Percentiles rank a stretch among this genome's conserved stretches.
Evolutionary conservation across 1,140 invertebrate genomes (phyloP).

Genomic region (Tetranychus urticae): DNA sequence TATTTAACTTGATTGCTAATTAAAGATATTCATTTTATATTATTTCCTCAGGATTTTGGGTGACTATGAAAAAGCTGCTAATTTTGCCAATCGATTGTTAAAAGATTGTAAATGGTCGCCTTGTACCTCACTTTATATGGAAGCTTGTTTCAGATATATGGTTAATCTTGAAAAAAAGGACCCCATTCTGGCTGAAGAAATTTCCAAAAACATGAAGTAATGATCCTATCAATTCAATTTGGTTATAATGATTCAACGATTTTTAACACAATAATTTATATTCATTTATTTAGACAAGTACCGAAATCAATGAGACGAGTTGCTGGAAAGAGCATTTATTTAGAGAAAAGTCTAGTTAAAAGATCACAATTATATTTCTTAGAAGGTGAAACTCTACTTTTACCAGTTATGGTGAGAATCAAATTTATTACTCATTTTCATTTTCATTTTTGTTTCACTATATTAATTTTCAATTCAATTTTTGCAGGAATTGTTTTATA

Average conservation of each 20-base stretch:
- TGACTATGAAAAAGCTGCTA: slow-evolving; percentile 40
- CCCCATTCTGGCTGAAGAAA: slow-evolving; percentile 19
- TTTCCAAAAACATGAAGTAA: slow-evolving; percentile 26
- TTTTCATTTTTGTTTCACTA: too few species aligned
- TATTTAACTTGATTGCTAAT: background rate
- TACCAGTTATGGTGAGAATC: slow-evolving; percentile 29
- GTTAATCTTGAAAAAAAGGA: slow-evolving; percentile 15
- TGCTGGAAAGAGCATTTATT: slow-evolving; percentile 80
- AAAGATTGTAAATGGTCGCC: slow-evolving; percentile 67
- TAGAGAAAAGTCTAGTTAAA: slow-evolving; percentile 80
- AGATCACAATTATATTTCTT: slow-evolving; percentile 51
- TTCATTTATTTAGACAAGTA: slow-evolving; percentile 33
- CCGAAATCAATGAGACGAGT: slow-evolving; percentile 62
- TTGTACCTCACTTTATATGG: slow-evolving; percentile 69
- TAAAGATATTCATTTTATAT: background rate
- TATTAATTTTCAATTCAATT: background rate
- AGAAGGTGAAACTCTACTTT: slow-evolving; percentile 42
- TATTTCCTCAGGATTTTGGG: slow-evolving; percentile 4
- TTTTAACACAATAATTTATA: background rate
- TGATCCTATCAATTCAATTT: background rate
- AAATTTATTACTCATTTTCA: background rate
- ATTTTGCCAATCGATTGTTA: slow-evolving; percentile 42
- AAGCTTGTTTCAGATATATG: slow-evolving; percentile 48
- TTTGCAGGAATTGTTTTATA: slow-evolving; percentile 51
- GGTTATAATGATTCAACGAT: background rate